Conservation (phyloP, 2,797 vertebrate species). For the Lithobates pipiens region DNA sequence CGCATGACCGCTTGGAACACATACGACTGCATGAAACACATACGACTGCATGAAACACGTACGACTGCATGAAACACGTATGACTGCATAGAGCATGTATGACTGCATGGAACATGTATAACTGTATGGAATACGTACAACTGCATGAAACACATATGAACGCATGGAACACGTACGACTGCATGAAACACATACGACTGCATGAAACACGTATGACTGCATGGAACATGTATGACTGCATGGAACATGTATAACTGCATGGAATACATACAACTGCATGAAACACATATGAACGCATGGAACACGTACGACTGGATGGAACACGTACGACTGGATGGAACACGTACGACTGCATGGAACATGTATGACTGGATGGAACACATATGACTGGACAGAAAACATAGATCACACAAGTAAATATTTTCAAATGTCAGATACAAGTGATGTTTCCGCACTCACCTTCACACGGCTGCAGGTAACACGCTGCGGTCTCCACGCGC, state of each 20-base stretch:
- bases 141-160: background rate
- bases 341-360: background rate
- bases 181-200: background rate
- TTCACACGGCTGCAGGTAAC: constrained; percentile 81
- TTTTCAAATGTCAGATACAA: no score
- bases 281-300: background rate
- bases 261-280: background rate
- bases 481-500: constrained; percentile 77
- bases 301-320: background rate
- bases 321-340: constrained; percentile 43
- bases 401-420: background rate
- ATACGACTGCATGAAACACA: constrained; percentile 46
- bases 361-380: background rate
- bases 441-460: constrained; percentile 66
- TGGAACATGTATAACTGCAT: constrained; percentile 38
- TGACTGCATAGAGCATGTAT: no score
- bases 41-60: no score
- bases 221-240: background rate
- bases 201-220: background rate
- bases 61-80: background rate
- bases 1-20: background rate
- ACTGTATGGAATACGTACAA: background rate
- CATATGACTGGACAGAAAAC: background rate
- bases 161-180: background rate
- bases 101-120: background rate